A percentile compares a stretch with the other conserved stretches of the same genome.
Conservation (phyloP, 2,888 invertebrate species). For the Xestia c-nigrum region DNA sequence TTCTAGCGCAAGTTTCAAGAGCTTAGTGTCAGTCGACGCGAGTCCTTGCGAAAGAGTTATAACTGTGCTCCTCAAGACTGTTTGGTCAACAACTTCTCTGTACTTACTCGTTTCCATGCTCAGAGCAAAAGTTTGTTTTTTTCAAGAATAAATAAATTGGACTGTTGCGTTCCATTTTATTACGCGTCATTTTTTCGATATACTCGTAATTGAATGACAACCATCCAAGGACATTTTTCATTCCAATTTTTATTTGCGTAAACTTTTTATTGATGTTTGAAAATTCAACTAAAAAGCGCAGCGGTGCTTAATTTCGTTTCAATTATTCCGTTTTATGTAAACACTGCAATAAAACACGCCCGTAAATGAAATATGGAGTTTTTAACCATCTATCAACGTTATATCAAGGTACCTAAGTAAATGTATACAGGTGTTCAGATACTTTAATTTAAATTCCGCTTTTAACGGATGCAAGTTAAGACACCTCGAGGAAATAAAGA, state of each 20-base stretch:
- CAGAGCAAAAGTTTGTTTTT: not conserved
- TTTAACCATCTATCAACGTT: slow-evolving; percentile 50
- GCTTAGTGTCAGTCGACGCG: slow-evolving; percentile 49
- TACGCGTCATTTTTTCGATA: not conserved
- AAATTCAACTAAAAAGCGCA: slow-evolving; percentile 38
- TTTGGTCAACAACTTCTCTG: slow-evolving; percentile 45
- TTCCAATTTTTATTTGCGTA: slow-evolving; percentile 18
- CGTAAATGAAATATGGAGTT: slow-evolving; percentile 49
- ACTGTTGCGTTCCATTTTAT: not conserved
- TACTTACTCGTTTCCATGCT: slow-evolving; percentile 6
- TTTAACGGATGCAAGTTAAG: slow-evolving; percentile 57
- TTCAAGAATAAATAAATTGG: not conserved
- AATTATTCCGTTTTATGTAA: slow-evolving; percentile 60
- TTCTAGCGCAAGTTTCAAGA: slow-evolving; percentile 50
- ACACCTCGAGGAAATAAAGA: slow-evolving; percentile 55
- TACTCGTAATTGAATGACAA: slow-evolving; percentile 30
- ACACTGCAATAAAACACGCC: slow-evolving; percentile 44
- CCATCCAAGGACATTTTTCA: slow-evolving; percentile 15
- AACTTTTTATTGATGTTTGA: slow-evolving; percentile 38
- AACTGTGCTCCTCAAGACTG: slow-evolving; percentile 30
- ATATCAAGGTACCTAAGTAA: slow-evolving; percentile 12
- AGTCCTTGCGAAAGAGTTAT: slow-evolving; percentile 49
- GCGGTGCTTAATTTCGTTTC: slow-evolving; percentile 45
- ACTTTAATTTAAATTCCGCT: slow-evolving; percentile 55
- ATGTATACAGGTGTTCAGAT: slow-evolving; percentile 27